Evolutionary conservation across 1,140 invertebrate species (phyloP).

Genomic region (Chironomus striatipennis): DNA sequence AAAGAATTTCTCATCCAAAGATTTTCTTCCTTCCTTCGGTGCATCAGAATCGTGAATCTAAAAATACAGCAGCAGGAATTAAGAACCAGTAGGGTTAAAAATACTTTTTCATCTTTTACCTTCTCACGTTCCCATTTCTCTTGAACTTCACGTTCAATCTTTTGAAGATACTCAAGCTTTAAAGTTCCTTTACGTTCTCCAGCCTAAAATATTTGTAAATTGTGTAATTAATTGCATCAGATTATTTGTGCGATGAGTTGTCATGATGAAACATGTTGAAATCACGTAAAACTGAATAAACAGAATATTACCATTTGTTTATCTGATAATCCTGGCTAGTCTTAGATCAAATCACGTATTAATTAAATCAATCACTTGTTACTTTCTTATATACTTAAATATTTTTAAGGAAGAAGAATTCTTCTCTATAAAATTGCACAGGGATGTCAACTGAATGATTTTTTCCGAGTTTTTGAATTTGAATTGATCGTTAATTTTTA

Average conservation of each 20-base stretch:
- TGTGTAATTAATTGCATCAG: constrained; percentile 3
- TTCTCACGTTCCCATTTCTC: constrained; percentile 69
- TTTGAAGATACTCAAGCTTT: constrained; percentile 81
- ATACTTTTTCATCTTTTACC: constrained; percentile 28
- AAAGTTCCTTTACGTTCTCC: constrained; percentile 83
- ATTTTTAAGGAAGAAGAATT: too few relatives aligned
- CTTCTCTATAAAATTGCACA: too few relatives aligned
- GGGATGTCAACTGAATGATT: too few relatives aligned
- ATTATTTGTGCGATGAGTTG: background rate
- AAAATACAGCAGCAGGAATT: background rate
- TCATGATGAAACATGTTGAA: background rate
- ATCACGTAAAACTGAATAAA: background rate
- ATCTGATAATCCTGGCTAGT: too few relatives aligned
- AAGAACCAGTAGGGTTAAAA: background rate
- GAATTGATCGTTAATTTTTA: too few relatives aligned
- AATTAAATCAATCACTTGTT: too few relatives aligned
- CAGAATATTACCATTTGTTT: too few relatives aligned
- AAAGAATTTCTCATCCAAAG: constrained; percentile 74
- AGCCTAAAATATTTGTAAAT: constrained; percentile 25
- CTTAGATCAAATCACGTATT: too few relatives aligned
- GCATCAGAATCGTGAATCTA: constrained; percentile 69
- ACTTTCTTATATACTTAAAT: too few relatives aligned
- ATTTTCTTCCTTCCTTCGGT: constrained; percentile 46
- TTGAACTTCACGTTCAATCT: constrained; percentile 80
- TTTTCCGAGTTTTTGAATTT: too few relatives aligned